Base-by-base conservation (phyloP, 2,113 vertebrate genomes). In the Mola mola region DNA sequence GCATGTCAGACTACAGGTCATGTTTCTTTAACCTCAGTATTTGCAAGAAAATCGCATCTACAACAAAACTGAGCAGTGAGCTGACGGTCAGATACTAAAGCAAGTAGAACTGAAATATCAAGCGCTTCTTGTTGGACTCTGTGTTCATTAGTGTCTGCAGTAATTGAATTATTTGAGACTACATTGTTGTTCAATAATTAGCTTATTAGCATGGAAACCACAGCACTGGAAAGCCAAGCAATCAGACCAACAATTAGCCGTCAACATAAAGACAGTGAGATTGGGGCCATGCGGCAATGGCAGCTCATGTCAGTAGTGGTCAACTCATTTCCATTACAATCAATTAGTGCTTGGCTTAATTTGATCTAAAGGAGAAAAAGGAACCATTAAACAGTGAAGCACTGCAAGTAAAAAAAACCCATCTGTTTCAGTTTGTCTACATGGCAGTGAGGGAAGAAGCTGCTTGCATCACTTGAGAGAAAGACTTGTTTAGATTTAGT, bases 151-250 rank as follows among this genome's bases (percentile, higher is more conserved):
- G 77, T 64, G 51, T 77, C 82, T 67, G 41, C 51, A 21, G 56
- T 89, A 79, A 91, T 89, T 90, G 56, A 88, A 90, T 91, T 89
- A 89, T 84, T 80, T 61, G 51, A 68, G 63, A 71, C 61, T 65
- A 66, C 73, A 85, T 85, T 86, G 73, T 78, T 88, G 70, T 84
- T 85, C 82, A 85, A 90, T 90, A 88, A 90, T 89, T 85, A 81
- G 72, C 72, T 87, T 69, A 88, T 89, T 90, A 88, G 81, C 83
- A 85, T 85, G 75, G 65, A 79, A 81, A 71, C 82, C 80, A 62
- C 79, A 71, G 55, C 70, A 69, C 52, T 66, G 78, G 61, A 87
- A 82, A 73, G 81, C 72, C 64, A 69, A 63, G 51, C 76, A 87
- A 83, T 76, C 82, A 87, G 72, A 79, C 53, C 77, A 84, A 79